A percentile compares a stretch with the other conserved stretches of the same genome.
Conservation (phyloP, 1,140 invertebrate genomes). For the Bombus terrestris region DNA sequence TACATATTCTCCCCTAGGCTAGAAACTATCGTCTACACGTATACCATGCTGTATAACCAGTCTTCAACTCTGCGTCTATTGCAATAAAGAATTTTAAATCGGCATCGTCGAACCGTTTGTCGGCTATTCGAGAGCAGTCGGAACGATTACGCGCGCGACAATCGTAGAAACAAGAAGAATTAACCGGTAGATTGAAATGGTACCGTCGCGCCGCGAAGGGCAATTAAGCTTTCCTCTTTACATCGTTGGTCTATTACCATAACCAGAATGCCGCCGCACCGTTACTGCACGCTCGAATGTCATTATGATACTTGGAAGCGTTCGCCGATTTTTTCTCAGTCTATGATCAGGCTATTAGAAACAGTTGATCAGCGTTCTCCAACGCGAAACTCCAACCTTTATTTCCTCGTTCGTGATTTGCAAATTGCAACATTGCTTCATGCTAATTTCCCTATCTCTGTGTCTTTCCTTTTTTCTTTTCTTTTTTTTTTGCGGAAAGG, state of each 20-base stretch:
- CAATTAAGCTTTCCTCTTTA: slow-evolving; percentile 36
- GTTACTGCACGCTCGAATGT: slow-evolving; percentile 35
- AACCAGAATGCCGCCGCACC: slow-evolving; percentile 20
- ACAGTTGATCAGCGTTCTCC: neutral
- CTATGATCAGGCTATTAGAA: slow-evolving; percentile 9
- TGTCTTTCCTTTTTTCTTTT: neutral
- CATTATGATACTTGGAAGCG: slow-evolving; percentile 39
- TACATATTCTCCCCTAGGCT: too few species aligned
- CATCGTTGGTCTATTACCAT: slow-evolving; percentile 39
- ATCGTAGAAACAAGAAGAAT: neutral
- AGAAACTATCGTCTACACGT: too few species aligned
- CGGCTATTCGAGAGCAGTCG: neutral
- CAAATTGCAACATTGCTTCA: slow-evolving; percentile 49
- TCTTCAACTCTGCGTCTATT: neutral
- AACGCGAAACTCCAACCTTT: slow-evolving; percentile 5
- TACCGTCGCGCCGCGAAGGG: slow-evolving; percentile 7
- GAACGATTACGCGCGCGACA: slow-evolving; percentile 5
- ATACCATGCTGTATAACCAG: too few species aligned
- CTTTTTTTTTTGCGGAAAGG: too few species aligned
- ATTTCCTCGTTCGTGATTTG: slow-evolving; percentile 28
- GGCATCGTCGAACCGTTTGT: neutral
- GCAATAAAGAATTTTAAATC: slow-evolving; percentile 1
- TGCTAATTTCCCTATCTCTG: neutral
- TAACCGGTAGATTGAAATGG: slow-evolving; percentile 30
- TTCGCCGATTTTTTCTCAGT: slow-evolving; percentile 36